A percentile compares a stretch with the other conserved stretches of the same genome.
These are phyloP conservation scores for Phyllopteryx taeniolatus DNA, from an alignment of 2,113 vertebrate genomes.

Conservation along the genomic window DNA sequence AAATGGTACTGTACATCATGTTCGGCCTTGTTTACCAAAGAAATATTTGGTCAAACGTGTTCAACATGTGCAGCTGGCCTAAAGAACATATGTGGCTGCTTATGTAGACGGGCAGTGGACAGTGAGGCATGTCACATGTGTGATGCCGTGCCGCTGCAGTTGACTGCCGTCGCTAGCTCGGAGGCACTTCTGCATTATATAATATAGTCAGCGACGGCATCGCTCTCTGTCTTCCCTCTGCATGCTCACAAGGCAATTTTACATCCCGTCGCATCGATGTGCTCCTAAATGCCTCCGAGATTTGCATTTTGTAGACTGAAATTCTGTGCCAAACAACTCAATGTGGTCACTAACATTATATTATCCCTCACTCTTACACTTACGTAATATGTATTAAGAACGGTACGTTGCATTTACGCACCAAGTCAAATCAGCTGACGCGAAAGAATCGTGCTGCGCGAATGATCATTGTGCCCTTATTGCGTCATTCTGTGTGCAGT, in stretches of 20 bases:
- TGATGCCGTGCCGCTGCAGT: slow-evolving; percentile 8
- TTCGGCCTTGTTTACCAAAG: background rate
- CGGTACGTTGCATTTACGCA: background rate
- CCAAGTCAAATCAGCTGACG: background rate
- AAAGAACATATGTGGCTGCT: background rate
- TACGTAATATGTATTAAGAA: slow-evolving; percentile 1
- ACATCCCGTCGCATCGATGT: background rate
- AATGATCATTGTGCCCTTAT: background rate
- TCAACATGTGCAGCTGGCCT: background rate
- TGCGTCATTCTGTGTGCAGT: slow-evolving; percentile 67
- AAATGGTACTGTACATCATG: too few relatives aligned
- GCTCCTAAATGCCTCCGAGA: background rate
- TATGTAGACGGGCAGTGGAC: background rate
- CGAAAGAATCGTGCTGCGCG: background rate
- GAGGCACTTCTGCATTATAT: slow-evolving; percentile 1
- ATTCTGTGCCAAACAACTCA: background rate
- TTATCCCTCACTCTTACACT: background rate
- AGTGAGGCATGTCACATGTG: slow-evolving; percentile 2
- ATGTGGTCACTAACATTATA: background rate
- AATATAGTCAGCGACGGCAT: background rate
- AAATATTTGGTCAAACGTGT: background rate
- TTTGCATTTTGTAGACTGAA: background rate
- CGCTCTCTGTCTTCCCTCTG: background rate
- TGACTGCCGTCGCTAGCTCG: background rate
- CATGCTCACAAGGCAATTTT: background rate